Evolutionary conservation across 2,113 vertebrate species (phyloP).

Genomic region (Tonatia bakeri): DNA sequence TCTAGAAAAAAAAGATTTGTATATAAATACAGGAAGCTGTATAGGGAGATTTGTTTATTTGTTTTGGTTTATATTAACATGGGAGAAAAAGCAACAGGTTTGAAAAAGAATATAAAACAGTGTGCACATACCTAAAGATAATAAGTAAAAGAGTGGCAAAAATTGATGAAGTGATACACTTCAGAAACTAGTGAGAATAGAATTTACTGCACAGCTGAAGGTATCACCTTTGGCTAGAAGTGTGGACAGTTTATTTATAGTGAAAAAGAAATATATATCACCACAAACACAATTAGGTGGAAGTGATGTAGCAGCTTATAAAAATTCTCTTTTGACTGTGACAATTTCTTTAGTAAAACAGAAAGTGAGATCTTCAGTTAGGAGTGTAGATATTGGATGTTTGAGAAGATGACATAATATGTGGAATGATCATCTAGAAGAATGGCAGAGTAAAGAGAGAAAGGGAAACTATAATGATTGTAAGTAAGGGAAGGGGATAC

Average conservation of each 20-base stretch:
- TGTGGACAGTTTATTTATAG: background rate
- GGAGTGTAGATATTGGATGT: background rate
- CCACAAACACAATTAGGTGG: background rate
- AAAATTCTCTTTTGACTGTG: background rate
- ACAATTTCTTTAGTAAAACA: background rate
- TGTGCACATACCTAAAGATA: background rate
- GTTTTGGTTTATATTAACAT: background rate
- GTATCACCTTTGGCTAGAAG: background rate
- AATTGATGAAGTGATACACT: background rate
- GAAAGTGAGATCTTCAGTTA: background rate
- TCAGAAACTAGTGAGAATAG: background rate
- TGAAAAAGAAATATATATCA: background rate
- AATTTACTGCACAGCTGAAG: background rate
- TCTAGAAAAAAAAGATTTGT: background rate
- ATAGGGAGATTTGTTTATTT: background rate
- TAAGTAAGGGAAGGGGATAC: fast-evolving
- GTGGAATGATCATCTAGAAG: background rate
- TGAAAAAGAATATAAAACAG: background rate
- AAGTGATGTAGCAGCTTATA: background rate
- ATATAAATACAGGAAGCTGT: background rate
- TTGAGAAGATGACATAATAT: background rate
- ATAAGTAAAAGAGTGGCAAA: background rate
- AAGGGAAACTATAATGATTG: background rate
- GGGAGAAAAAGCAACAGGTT: background rate
- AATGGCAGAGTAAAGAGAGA: background rate